Base-by-base conservation (phyloP, 2,888 invertebrate genomes). In the Hydriomena furcata region DNA sequence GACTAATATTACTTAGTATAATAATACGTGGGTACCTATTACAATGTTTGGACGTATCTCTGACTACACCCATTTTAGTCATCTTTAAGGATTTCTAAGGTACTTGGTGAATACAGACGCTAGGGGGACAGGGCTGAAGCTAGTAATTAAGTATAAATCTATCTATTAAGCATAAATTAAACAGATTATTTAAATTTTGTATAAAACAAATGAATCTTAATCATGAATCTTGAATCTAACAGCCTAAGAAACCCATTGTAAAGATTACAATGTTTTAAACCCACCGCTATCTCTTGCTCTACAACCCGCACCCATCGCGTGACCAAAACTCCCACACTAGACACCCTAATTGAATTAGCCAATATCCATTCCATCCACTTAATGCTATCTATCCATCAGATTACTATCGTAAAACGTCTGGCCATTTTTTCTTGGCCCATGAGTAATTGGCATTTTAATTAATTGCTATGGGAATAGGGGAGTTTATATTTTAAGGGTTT, bases 271-370 rank as follows among this genome's bases (percentile, higher is more conserved):
- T 5, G 23, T 5, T 23, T 5, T 11, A 28, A 40, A 40, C 35
- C 6, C n/a, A 21, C 10, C n/a, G 6, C 20, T 31, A 7, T 17
- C 7, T 54, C 54, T 47, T 38, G 25, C 1, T 25, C 24, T 20
- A 40, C 34, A 61, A 55, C 61, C 53, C 66, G 51, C 72, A 52
- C 69, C 58, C 53, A 52, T 81, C 70, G 80, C 79, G 84, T 82
- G 82, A 73, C 76, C 66, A 56, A 5, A 11, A 61, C 63, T 56
- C 46, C 59, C 45, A 55, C 43, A 60, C 51, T 50, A 54, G 49
- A 62, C 67, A 60, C 55, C 55, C 54, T 87, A 86, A 88, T 87
- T 86, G 76, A 81, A 86, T 86, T 84, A 86, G 71, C 68, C 76
- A 73, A 76, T 80, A 79, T 68, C 70, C 65, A 71, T 77, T 74